A percentile compares a stretch with the other conserved stretches of the same genome.
phyloP scores from a whole-genome alignment of 1,140 invertebrate genomes.

The Cepaea nemoralis region DNA sequence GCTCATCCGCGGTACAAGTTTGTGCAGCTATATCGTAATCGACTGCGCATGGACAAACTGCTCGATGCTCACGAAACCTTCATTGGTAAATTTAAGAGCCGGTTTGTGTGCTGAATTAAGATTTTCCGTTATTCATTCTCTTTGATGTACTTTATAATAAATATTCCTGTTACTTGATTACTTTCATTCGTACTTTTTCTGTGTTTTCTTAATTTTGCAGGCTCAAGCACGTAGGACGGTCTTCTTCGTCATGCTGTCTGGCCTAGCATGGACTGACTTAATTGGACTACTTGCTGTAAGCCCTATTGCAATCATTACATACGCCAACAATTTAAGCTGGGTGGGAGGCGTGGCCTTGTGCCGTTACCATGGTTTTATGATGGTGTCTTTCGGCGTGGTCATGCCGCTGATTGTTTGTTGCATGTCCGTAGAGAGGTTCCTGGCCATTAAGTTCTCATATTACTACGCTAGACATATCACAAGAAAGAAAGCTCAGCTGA shows the following conservation, averaged over 20 bases:
- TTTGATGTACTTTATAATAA: too few relatives aligned
- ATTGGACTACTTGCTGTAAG: constrained; percentile 69
- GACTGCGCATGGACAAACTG: too few relatives aligned
- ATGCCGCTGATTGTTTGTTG: constrained; percentile 70
- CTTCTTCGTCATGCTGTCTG: constrained; percentile 70
- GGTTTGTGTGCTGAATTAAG: too few relatives aligned
- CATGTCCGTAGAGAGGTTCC: constrained; percentile 71
- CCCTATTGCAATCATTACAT: constrained; percentile 69
- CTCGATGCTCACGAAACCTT: too few relatives aligned
- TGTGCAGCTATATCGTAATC: too few relatives aligned
- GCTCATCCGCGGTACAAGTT: too few relatives aligned
- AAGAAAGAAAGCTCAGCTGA: constrained; percentile 57
- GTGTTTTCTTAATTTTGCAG: constrained; percentile 10
- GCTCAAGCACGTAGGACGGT: constrained; percentile 62
- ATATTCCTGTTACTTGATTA: too few relatives aligned
- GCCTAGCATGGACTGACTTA: constrained; percentile 71
- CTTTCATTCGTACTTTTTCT: too few relatives aligned
- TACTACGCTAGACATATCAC: constrained; percentile 68
- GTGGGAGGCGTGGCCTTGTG: constrained; percentile 66
- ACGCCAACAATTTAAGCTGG: constrained; percentile 68
- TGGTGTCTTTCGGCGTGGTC: constrained; percentile 70
- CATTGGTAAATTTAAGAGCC: too few relatives aligned
- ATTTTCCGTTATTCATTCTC: too few relatives aligned
- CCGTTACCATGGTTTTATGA: constrained; percentile 70
- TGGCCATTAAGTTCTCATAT: constrained; percentile 71